A percentile compares a stretch with the other conserved stretches of the same genome.
Evolutionary conservation across 2,797 vertebrate species (phyloP).

Genomic region (Poecilia wingei): DNA sequence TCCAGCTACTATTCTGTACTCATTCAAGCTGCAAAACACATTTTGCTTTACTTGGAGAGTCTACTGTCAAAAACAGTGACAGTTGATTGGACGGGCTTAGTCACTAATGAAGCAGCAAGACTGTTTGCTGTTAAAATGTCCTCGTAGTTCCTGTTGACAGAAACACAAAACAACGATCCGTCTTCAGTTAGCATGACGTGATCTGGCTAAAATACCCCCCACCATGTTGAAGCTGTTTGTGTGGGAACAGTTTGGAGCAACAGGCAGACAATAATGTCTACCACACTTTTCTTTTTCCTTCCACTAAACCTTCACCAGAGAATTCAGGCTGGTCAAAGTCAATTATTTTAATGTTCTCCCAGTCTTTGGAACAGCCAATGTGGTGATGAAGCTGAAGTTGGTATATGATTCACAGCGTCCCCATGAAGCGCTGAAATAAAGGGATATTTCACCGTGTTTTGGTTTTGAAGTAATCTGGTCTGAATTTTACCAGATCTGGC

Average conservation of each 20-base stretch:
- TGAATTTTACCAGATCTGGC: background rate
- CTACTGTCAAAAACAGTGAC: background rate
- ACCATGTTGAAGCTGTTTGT: background rate
- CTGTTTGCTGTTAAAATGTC: background rate
- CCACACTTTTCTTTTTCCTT: background rate
- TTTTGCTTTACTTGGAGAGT: background rate
- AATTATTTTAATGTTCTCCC: background rate
- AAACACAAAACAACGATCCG: background rate
- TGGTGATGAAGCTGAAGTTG: background rate
- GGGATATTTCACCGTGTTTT: background rate
- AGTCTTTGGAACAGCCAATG: background rate
- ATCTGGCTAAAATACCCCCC: background rate
- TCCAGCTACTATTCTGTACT: background rate
- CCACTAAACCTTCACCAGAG: background rate
- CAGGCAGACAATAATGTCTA: background rate
- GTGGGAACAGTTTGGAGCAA: background rate
- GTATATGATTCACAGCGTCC: background rate
- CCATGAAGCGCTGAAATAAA: background rate
- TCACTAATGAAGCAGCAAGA: background rate
- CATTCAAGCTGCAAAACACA: background rate
- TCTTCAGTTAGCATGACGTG: background rate
- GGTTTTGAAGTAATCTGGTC: background rate
- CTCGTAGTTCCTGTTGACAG: background rate
- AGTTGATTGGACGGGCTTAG: background rate
- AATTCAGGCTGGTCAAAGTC: background rate